Base-by-base conservation (phyloP, 1,140 invertebrate genomes). In the Lepidostoma basale region DNA sequence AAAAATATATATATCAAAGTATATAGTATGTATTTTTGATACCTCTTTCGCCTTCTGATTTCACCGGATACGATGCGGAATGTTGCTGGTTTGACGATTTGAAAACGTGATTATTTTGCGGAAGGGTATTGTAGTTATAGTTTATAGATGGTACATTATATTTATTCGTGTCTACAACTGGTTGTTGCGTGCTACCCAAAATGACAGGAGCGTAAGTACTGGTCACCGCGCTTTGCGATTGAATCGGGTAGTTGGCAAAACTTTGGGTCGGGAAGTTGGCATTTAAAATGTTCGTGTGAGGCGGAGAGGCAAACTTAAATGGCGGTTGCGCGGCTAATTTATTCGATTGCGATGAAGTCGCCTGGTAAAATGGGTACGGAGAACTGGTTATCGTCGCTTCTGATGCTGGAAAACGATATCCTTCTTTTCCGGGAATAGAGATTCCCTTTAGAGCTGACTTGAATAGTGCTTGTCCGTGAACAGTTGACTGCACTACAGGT, bases 11-110 rank as follows among this genome's bases (percentile, higher is more conserved):
- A n/a, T n/a, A n/a, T n/a, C n/a, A 30, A 28, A 30, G 2, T 16
- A 14, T 9, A 58, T 39, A 12, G 3, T 20, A 18, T 39, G 5
- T 10, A 39, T 23, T 22, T 12, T 23, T 9, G 8, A 12, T 59
- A 73, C 70, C 70, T 73, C 67, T 58, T 14, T 73, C 70, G 62
- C 70, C 62, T 10, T 73, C 70, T n/a, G 59, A 36, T 44, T 60
- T 62, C 1, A 73, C 60, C 14, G 70, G 70, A 42, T 69, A 73
- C 0, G 45, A 28, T 2, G 47, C 16, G n/a, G 70, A 44, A 23
- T 44, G 44, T 12, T 20, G 23, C 2, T 30, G 54, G 9, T 28
- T 40, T 3, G 25, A n/a, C 9, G 63, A 42, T 30, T 10, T 40
- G 18, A 67, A 23, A 10, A 54, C 20, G 25, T 59, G 58, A 47